Evolutionary conservation across 2,797 vertebrate genomes (phyloP), one percentile per base, ranked within the genome.

Genomic region (Selene dorsalis): DNA sequence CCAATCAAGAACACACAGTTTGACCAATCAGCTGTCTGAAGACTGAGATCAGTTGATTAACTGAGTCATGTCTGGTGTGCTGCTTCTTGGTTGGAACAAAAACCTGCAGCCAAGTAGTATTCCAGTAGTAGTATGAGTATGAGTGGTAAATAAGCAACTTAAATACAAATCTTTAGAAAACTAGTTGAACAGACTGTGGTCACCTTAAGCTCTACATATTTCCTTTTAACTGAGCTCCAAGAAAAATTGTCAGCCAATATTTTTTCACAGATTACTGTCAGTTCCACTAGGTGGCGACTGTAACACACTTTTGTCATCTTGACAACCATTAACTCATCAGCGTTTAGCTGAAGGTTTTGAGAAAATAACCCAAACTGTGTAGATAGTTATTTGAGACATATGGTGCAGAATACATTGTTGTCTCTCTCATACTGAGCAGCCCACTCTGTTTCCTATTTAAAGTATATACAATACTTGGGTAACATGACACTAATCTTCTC

Each of bases 211-310:
- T 20, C 10, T 43, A 4, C 1, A 55, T n/a, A n/a, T 59, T 10
- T 73, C 1, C 26, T 30, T 39, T 17, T 5, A 32, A 13, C 1
- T 32, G 13, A 13, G 13, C 59, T 73, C 7, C 18, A 1, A 0
- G 3, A 63, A n/a, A 12, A 57, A 68, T n/a, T 47, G 11, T 7
- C 20, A 14, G 35, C 4, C 16, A 28, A 7, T 18, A 28, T 24
- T 48, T n/a, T 6, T 14, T 35, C 16, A 16, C 41, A 12, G 4
- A 39, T 52, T 60, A 0, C 12, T 20, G 6, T 3, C 39, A 1
- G 20, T 2, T 68, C 89, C 91, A 88, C 84, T 87, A 91, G 91
- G 67, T 80, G 89, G 92, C 1, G 89, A 84, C 79, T 75, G 18
- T 24, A 53, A 56, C 82, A 65, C 63, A 84, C 26, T 43, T 73